Evolutionary conservation across 2,888 invertebrate species (phyloP).

Genomic region (Automeris io): DNA sequence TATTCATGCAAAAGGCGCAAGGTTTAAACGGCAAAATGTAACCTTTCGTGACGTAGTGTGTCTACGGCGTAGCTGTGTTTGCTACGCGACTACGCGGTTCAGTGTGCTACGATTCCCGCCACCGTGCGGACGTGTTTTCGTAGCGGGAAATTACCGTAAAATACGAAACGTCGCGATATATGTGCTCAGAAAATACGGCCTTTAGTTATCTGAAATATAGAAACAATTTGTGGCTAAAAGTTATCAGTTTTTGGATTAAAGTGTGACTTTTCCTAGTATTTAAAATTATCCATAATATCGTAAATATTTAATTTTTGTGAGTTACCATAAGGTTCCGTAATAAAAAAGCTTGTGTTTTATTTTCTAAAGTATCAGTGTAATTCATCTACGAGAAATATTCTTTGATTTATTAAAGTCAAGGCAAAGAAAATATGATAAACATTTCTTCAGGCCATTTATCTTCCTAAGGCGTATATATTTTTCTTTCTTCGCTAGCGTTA

Average conservation of each 20-base stretch:
- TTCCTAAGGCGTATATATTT: not conserved
- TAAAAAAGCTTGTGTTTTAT: slow-evolving; percentile 3
- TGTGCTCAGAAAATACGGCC: slow-evolving; percentile 9
- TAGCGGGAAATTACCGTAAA: slow-evolving; percentile 9
- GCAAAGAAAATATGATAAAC: slow-evolving; percentile 8
- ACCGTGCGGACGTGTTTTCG: slow-evolving; percentile 35
- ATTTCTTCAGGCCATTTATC: slow-evolving; percentile 6
- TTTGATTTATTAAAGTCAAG: slow-evolving; percentile 13
- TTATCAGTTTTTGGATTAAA: not conserved
- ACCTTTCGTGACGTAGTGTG: slow-evolving; percentile 55
- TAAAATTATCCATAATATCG: not conserved
- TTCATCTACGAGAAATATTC: slow-evolving; percentile 3
- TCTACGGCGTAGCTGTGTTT: slow-evolving; percentile 40
- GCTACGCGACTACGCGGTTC: slow-evolving; percentile 33
- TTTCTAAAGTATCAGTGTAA: not conserved
- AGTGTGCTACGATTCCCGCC: slow-evolving; percentile 52
- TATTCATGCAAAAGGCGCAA: slow-evolving; percentile 65
- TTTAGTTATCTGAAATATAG: slow-evolving; percentile 2
- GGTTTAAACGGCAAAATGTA: slow-evolving; percentile 61
- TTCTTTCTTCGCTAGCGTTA: not conserved
- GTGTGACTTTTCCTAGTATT: not conserved
- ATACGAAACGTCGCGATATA: slow-evolving; percentile 34
- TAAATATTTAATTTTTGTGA: not conserved
- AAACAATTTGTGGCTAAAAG: slow-evolving; percentile 1
- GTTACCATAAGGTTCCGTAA: not conserved